These are phyloP conservation scores for Goniozus legneri DNA, from an alignment of 1,140 invertebrate genomes.

Conservation along the genomic window DNA sequence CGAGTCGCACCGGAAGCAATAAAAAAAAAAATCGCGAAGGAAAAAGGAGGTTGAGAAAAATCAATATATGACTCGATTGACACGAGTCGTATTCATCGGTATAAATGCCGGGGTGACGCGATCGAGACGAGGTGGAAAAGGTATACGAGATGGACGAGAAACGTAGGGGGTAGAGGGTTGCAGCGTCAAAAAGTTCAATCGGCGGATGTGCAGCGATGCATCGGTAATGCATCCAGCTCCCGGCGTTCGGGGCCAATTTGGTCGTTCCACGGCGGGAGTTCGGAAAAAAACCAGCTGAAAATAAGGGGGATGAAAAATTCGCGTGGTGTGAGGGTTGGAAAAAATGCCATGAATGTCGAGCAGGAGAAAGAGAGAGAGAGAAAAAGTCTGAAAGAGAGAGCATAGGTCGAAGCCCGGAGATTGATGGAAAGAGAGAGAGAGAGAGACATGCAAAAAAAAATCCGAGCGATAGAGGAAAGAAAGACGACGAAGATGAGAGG, in stretches of 20 bases:
- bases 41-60: no score
- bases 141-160: background rate
- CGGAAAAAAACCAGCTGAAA: no score
- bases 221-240: slow-evolving; percentile 25
- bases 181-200: slow-evolving; percentile 29
- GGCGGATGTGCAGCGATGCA: slow-evolving; percentile 25
- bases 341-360: slow-evolving; percentile 1
- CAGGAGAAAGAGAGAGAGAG: slow-evolving; percentile 2
- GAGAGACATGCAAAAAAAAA: background rate
- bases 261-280: slow-evolving; percentile 3
- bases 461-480: no score
- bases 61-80: background rate
- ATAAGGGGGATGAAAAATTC: background rate
- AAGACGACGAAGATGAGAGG: no score
- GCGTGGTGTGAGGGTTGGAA: slow-evolving; percentile 4
- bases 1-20: no score
- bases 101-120: slow-evolving; percentile 15
- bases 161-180: background rate
- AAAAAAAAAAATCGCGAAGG: no score
- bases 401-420: no score
- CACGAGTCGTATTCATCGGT: slow-evolving; percentile 20
- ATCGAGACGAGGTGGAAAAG: background rate
- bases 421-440: slow-evolving; percentile 6
- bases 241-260: slow-evolving; percentile 19
- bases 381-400: slow-evolving; percentile 5